A percentile compares a stretch with the other conserved stretches of the same genome.
Conservation (phyloP, 1,140 invertebrate genomes). For the Luehdorfia chinensis region DNA sequence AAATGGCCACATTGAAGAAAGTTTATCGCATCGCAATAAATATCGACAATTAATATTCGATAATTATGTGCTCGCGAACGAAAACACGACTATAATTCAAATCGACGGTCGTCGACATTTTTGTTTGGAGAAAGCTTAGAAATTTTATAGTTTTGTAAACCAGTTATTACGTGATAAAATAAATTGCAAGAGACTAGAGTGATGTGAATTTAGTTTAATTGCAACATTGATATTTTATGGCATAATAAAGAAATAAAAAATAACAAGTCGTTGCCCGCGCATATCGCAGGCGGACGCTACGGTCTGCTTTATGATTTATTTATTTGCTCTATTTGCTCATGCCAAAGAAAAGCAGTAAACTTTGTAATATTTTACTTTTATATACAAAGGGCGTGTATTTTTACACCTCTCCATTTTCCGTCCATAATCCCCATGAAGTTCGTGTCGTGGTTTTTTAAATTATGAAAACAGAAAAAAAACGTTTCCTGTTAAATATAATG, state of each 20-base stretch:
- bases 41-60: slow-evolving; percentile 36
- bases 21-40: slow-evolving; percentile 32
- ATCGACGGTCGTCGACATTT: slow-evolving; percentile 21
- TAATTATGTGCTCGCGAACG: slow-evolving; percentile 26
- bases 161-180: background rate
- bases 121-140: slow-evolving; percentile 23
- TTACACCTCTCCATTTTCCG: too few relatives aligned
- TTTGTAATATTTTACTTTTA: too few relatives aligned
- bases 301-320: too few relatives aligned
- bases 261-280: background rate
- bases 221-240: slow-evolving; percentile 10
- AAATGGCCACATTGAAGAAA: slow-evolving; percentile 19
- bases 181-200: too few relatives aligned
- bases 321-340: too few relatives aligned
- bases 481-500: too few relatives aligned
- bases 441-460: too few relatives aligned
- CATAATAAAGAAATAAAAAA: slow-evolving; percentile 15
- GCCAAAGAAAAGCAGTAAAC: too few relatives aligned
- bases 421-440: too few relatives aligned
- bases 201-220: slow-evolving; percentile 20
- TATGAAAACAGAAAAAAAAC: too few relatives aligned
- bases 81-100: slow-evolving; percentile 27
- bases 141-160: slow-evolving; percentile 8
- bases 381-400: too few relatives aligned
- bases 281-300: background rate